These are phyloP conservation scores for Otus sunia DNA, from an alignment of 2,113 vertebrate genomes.

Conservation along the genomic window DNA sequence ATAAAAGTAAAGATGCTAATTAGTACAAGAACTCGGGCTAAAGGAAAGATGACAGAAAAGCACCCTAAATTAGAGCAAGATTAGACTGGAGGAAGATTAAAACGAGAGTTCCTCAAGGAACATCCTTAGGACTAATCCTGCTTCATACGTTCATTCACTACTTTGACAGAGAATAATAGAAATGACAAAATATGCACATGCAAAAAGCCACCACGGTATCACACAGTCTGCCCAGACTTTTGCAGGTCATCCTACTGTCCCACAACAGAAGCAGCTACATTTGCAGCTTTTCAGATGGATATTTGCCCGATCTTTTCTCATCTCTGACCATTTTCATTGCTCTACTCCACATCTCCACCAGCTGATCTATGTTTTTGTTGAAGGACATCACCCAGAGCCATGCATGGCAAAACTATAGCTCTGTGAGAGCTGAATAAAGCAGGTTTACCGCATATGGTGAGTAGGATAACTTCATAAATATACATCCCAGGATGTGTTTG, in stretches of 20 bases:
- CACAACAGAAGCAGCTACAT: background rate
- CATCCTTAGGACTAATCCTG: background rate
- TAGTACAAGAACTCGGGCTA: background rate
- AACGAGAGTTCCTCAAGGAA: background rate
- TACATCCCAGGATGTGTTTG: background rate
- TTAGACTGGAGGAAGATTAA: background rate
- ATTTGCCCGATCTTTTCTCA: background rate
- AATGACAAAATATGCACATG: background rate
- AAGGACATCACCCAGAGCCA: background rate
- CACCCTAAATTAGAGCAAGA: background rate
- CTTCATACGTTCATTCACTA: background rate
- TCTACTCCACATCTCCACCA: background rate
- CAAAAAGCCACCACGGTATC: background rate
- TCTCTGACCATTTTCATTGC: background rate
- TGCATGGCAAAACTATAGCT: accelerated
- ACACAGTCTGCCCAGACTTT: background rate
- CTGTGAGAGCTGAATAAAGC: background rate
- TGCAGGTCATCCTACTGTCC: background rate
- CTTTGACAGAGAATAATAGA: background rate
- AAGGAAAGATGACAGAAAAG: background rate
- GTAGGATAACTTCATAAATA: background rate
- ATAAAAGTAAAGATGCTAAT: background rate
- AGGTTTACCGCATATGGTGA: background rate
- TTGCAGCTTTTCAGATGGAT: background rate
- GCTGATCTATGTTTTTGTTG: background rate